Conservation (phyloP, 2,797 vertebrate genomes). For the Iguana delicatissima region DNA sequence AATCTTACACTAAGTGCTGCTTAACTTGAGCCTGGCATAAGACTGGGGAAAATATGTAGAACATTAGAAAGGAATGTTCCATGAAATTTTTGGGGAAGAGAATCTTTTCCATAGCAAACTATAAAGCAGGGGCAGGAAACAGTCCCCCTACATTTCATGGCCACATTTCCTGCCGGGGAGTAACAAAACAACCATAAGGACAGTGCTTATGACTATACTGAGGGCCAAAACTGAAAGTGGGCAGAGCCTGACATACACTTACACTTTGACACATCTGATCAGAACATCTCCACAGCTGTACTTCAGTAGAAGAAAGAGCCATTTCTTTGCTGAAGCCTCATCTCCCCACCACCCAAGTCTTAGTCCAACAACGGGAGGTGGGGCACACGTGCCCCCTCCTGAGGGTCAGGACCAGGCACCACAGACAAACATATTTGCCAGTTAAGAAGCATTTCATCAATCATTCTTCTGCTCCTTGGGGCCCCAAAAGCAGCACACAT, state of each 20-base stretch:
- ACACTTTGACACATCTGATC: background rate
- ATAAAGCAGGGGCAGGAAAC: background rate
- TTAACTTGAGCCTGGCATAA: background rate
- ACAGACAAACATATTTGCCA: background rate
- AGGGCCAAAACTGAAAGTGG: too few species aligned
- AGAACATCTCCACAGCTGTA: background rate
- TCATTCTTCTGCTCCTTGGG: too few species aligned
- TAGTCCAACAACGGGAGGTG: background rate
- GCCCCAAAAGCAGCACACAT: too few species aligned
- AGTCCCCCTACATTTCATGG: too few species aligned
- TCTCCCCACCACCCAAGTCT: background rate
- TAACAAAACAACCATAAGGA: too few species aligned
- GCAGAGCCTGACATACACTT: too few species aligned
- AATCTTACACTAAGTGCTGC: background rate
- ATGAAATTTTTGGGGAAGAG: background rate
- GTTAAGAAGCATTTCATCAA: background rate
- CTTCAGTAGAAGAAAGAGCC: background rate
- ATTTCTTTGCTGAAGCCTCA: background rate
- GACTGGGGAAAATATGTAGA: background rate
- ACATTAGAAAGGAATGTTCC: background rate
- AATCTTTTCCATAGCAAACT: background rate
- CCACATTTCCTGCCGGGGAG: too few species aligned
- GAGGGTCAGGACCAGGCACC: background rate
- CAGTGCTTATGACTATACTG: too few species aligned
- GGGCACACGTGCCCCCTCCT: background rate